Percentiles rank a stretch among this genome's conserved stretches.
These are phyloP conservation scores for Catamblyrhynchus diadema DNA, from an alignment of 2,797 vertebrate species.

Conservation along the genomic window DNA sequence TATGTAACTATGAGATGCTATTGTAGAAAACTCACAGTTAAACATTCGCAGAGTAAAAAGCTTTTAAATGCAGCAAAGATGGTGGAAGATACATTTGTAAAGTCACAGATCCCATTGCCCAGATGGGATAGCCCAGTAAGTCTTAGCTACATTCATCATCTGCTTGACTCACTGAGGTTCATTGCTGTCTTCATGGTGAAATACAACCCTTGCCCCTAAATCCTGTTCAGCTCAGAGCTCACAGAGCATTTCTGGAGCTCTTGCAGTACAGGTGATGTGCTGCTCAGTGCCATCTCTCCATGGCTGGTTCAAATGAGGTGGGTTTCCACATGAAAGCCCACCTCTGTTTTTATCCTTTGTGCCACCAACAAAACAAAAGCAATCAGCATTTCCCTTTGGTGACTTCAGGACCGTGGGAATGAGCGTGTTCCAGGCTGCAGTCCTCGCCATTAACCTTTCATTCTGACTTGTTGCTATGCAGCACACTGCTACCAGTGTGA, in stretches of 20 bases:
- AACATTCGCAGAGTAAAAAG: not conserved
- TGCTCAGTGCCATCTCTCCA: not conserved
- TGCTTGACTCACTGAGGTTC: not conserved
- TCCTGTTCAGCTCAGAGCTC: not conserved
- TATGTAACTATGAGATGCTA: rapidly evolving
- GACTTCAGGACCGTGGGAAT: constrained; percentile 57
- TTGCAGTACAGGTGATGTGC: not conserved
- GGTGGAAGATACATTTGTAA: not conserved
- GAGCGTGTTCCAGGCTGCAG: not conserved
- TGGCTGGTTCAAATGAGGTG: not conserved
- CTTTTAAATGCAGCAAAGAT: not conserved
- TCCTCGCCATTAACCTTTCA: constrained; percentile 49
- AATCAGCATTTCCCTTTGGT: not conserved
- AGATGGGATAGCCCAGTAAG: not conserved
- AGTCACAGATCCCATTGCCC: not conserved
- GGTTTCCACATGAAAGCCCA: not conserved
- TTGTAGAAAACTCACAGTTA: not conserved
- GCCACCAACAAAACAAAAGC: not conserved
- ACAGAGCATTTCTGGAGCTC: not conserved
- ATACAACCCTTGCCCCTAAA: not conserved
- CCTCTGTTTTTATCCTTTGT: not conserved
- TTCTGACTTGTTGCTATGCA: constrained; percentile 64
- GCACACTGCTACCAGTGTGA: constrained; percentile 7
- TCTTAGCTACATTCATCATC: not conserved
- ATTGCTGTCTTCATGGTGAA: not conserved